Conservation (phyloP, 92 coral and sea anemone genomes). For the Umimayanthus chanpuru region DNA sequence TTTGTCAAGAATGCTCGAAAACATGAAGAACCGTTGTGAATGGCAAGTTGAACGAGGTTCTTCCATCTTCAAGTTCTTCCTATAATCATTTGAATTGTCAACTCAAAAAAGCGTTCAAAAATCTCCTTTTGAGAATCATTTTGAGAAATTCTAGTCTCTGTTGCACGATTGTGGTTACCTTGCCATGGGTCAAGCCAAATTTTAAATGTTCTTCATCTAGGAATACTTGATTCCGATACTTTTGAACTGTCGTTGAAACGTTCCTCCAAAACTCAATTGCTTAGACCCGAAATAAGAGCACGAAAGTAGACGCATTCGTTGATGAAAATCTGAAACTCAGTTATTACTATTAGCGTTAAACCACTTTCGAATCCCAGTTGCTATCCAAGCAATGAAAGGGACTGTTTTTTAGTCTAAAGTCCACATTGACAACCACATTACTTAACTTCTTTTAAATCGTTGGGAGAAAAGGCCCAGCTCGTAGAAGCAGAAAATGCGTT, state of each 20-base stretch:
- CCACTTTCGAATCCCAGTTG: neutral
- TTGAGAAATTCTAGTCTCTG: no score
- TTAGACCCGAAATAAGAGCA: neutral
- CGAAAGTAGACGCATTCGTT: neutral
- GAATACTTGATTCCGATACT: neutral
- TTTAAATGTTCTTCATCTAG: neutral
- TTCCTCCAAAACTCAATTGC: neutral
- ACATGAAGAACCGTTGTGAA: neutral
- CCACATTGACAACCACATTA: neutral
- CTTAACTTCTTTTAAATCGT: no score
- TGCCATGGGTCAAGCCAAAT: neutral
- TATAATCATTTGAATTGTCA: no score
- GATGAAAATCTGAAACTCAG: neutral
- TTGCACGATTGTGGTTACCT: no score
- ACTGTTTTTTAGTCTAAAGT: neutral
- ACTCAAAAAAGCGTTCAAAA: no score
- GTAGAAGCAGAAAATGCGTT: no score
- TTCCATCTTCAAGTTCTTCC: neutral
- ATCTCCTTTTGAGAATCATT: no score
- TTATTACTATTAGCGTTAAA: neutral
- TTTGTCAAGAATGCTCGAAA: neutral
- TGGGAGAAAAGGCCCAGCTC: no score
- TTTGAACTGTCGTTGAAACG: neutral
- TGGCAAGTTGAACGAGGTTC: neutral
- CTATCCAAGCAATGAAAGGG: neutral